Evolutionary conservation across 2,113 vertebrate genomes (phyloP).

Genomic region (Pseudolaguvia tuberculata): DNA sequence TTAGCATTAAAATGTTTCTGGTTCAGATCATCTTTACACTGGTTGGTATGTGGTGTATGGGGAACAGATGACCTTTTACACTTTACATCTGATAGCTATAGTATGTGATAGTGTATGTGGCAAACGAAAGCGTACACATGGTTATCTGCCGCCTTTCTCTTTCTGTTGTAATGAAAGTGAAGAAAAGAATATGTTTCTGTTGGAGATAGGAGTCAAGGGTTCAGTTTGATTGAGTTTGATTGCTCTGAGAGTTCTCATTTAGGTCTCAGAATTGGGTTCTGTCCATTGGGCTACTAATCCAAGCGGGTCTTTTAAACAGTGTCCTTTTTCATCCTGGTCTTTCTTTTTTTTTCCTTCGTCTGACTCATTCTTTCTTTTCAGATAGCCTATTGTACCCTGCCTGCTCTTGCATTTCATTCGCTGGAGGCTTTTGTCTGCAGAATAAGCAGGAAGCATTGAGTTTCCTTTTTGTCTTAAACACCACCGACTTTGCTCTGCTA

Average conservation of each 20-base stretch:
- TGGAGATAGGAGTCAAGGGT: slow-evolving; percentile 53
- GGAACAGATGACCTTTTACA: slow-evolving; percentile 8
- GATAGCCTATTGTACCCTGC: slow-evolving; percentile 56
- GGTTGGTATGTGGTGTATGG: background rate
- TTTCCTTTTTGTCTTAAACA: slow-evolving; percentile 59
- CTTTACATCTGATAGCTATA: background rate
- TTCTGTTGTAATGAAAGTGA: slow-evolving; percentile 55
- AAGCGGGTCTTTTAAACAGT: slow-evolving; percentile 52
- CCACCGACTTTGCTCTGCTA: slow-evolving; percentile 52
- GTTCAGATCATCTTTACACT: background rate
- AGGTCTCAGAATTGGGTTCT: slow-evolving; percentile 50
- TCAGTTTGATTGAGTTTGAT: slow-evolving; percentile 52
- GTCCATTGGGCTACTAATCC: slow-evolving; percentile 41
- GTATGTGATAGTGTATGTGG: background rate
- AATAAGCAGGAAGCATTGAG: slow-evolving; percentile 60
- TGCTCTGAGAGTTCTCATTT: slow-evolving; percentile 60
- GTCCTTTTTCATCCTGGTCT: slow-evolving; percentile 51
- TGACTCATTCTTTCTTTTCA: slow-evolving; percentile 63
- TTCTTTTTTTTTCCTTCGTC: slow-evolving; percentile 63
- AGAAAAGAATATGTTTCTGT: slow-evolving; percentile 43
- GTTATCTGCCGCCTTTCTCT: slow-evolving; percentile 45
- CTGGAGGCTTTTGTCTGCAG: slow-evolving; percentile 59
- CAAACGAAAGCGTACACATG: background rate
- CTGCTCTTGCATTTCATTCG: slow-evolving; percentile 63
- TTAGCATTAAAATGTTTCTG: background rate